These are phyloP conservation scores for Varanus salvator DNA, from an alignment of 2,113 vertebrate species.

Conservation along the genomic window DNA sequence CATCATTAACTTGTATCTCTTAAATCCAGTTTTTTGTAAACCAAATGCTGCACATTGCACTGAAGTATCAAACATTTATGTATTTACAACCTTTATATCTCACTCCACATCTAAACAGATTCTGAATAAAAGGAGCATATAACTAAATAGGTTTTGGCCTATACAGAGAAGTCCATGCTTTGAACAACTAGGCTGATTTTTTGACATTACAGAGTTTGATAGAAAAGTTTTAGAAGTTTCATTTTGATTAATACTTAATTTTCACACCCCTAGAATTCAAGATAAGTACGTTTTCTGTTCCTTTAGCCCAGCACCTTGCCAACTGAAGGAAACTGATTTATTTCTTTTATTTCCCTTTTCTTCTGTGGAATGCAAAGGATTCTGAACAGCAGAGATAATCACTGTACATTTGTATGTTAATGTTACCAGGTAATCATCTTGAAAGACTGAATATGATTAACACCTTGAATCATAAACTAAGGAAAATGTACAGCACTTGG, in stretches of 20 bases:
- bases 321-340: conserved; percentile 64
- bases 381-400: conserved; percentile 61
- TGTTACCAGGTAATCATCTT: conserved; percentile 65
- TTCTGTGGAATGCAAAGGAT: conserved; percentile 48
- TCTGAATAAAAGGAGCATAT: no score
- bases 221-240: conserved; percentile 54
- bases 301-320: conserved; percentile 13
- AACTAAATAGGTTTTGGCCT: background rate
- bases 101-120: no score
- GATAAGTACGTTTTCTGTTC: conserved; percentile 49
- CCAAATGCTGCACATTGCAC: background rate
- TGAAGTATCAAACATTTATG: background rate
- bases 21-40: background rate
- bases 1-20: background rate
- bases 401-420: conserved; percentile 73
- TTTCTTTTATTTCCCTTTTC: conserved; percentile 60
- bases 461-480: conserved; percentile 65
- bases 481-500: conserved; percentile 57
- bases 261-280: conserved; percentile 55
- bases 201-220: conserved; percentile 3
- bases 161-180: background rate
- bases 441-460: conserved; percentile 68
- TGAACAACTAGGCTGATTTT: background rate
- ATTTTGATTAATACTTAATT: conserved; percentile 67
- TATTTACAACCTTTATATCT: no score